Evolutionary conservation across 2,797 vertebrate species (phyloP).

Genomic region (Eupleurogrammus muticus): DNA sequence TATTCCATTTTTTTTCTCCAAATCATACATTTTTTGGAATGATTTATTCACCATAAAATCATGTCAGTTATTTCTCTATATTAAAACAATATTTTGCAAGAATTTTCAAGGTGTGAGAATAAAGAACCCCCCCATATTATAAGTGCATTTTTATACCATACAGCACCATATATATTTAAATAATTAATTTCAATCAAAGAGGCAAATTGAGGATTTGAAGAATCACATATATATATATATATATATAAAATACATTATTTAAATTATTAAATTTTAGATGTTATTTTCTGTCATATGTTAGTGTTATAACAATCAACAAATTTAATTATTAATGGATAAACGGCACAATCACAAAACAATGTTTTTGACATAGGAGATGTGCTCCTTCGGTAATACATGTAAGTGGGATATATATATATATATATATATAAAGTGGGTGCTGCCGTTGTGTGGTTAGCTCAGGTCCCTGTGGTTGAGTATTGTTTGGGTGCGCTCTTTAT

Average conservation of each 20-base stretch:
- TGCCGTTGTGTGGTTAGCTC: slow-evolving; percentile 55
- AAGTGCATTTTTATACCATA: background rate
- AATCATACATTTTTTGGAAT: background rate
- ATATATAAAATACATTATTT: background rate
- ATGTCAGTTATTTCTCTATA: background rate
- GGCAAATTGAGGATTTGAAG: background rate
- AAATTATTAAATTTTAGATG: background rate
- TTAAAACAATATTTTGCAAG: background rate
- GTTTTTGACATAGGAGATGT: slow-evolving; percentile 21
- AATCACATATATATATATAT: background rate
- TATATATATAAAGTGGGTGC: slow-evolving; percentile 25
- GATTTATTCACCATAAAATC: background rate
- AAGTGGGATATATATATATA: slow-evolving; percentile 21
- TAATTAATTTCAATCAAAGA: slow-evolving; percentile 1
- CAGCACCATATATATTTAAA: background rate
- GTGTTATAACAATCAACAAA: slow-evolving; percentile 10
- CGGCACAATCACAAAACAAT: background rate
- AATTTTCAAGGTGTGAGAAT: slow-evolving; percentile 12
- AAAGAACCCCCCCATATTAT: background rate
- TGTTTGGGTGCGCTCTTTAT: slow-evolving; percentile 78
- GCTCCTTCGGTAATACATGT: slow-evolving; percentile 18
- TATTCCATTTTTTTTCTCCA: background rate
- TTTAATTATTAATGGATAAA: background rate
- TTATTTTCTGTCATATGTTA: slow-evolving; percentile 2
- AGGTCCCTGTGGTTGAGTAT: slow-evolving; percentile 72